phyloP scores from a whole-genome alignment of 2,888 invertebrate species.

The Acleris holmiana region DNA sequence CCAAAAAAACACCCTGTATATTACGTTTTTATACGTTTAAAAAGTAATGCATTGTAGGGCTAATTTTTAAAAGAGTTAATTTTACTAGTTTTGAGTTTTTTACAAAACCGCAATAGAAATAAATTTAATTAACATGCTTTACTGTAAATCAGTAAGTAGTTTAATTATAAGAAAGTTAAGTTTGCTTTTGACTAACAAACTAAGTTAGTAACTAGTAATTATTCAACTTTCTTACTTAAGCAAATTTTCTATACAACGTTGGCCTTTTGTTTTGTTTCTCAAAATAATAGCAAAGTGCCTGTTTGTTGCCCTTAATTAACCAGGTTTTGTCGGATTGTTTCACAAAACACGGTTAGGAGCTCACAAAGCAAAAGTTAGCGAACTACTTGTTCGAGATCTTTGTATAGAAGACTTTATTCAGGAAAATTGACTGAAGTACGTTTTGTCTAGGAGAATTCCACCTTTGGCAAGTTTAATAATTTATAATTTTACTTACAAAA shows the following conservation, averaged over 20 bases:
- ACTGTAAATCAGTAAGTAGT: no score
- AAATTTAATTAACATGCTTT: no score
- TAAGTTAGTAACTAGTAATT: not conserved
- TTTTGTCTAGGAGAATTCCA: not conserved
- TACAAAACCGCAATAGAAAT: no score
- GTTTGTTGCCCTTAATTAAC: slow-evolving; percentile 27
- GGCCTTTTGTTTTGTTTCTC: slow-evolving; percentile 16
- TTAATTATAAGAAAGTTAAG: no score
- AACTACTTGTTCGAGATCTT: slow-evolving; percentile 24
- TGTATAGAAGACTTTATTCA: slow-evolving; percentile 20
- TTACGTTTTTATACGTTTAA: no score
- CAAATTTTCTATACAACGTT: slow-evolving; percentile 16
- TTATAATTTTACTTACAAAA: no score
- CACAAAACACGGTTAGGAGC: not conserved
- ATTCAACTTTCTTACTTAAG: slow-evolving; percentile 1
- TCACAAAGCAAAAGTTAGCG: slow-evolving; percentile 16
- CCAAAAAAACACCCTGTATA: no score
- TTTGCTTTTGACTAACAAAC: no score
- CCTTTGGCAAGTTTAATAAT: no score
- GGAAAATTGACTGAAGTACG: slow-evolving; percentile 11
- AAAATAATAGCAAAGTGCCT: slow-evolving; percentile 22
- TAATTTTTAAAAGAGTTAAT: no score
- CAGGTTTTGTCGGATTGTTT: slow-evolving; percentile 26
- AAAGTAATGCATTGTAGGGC: no score
- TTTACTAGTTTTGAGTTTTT: no score